These are phyloP conservation scores for Leptopilina syphax DNA, from an alignment of 2,888 invertebrate species.

Conservation along the genomic window DNA sequence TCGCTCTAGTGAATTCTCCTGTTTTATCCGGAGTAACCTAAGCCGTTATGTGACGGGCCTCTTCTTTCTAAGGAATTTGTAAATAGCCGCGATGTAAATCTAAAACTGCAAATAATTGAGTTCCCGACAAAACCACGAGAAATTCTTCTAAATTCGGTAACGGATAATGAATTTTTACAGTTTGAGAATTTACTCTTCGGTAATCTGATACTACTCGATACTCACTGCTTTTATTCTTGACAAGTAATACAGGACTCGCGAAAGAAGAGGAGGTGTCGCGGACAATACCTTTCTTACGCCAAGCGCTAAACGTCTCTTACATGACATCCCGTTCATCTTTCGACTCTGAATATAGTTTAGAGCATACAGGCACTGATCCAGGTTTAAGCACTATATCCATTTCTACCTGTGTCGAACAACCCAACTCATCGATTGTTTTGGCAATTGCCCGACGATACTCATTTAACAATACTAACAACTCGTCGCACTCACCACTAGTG, in stretches of 20 bases:
- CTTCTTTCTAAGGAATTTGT: constrained; percentile 50
- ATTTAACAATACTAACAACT: constrained; percentile 40
- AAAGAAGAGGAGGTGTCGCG: constrained; percentile 50
- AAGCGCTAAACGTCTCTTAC: constrained; percentile 48
- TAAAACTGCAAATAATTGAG: constrained; percentile 35
- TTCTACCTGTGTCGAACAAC: constrained; percentile 21
- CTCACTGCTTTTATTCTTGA: constrained; percentile 53
- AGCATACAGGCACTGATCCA: constrained; percentile 25
- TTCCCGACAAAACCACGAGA: constrained; percentile 40
- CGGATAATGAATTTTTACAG: constrained; percentile 46
- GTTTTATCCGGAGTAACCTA: constrained; percentile 58
- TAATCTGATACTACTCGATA: constrained; percentile 55
- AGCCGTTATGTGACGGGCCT: constrained; percentile 51
- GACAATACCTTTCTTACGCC: constrained; percentile 48
- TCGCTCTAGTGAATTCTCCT: constrained; percentile 60
- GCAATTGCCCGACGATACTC: constrained; percentile 33
- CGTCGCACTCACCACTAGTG: neutral
- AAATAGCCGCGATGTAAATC: constrained; percentile 51
- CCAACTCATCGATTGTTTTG: constrained; percentile 31
- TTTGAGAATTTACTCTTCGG: constrained; percentile 47
- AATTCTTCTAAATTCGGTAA: constrained; percentile 52
- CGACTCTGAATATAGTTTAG: constrained; percentile 31
- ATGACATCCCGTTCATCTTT: constrained; percentile 44
- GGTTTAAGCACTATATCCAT: constrained; percentile 27
- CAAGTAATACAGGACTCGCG: constrained; percentile 53